Evolutionary conservation across 2,888 invertebrate genomes (phyloP).

Genomic region (Bembecia ichneumoniformis): DNA sequence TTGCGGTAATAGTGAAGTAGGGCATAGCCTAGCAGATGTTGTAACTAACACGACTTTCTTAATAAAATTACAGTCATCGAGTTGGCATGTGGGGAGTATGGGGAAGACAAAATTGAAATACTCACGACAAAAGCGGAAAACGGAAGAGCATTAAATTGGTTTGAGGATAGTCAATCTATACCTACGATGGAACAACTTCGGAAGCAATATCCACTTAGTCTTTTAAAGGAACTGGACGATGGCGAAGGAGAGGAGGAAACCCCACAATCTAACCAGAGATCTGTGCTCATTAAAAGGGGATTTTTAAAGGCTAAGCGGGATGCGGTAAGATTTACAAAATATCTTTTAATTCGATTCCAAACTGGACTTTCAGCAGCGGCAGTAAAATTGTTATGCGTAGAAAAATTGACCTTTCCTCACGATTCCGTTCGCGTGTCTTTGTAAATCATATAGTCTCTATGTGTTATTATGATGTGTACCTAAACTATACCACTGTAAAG

Average conservation of each 20-base stretch:
- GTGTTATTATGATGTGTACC: too few relatives aligned
- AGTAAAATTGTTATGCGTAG: too few relatives aligned
- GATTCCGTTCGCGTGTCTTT: too few relatives aligned
- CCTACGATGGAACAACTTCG: constrained; percentile 72
- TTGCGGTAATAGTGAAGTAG: too few relatives aligned
- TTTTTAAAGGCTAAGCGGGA: constrained; percentile 82
- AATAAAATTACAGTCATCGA: constrained; percentile 83
- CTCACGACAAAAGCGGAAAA: constrained; percentile 79
- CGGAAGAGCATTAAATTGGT: constrained; percentile 79
- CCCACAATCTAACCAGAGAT: constrained; percentile 78
- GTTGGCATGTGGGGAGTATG: constrained; percentile 92
- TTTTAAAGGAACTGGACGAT: constrained; percentile 47
- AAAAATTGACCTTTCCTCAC: too few relatives aligned
- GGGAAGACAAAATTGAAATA: constrained; percentile 79
- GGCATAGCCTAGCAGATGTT: too few relatives aligned
- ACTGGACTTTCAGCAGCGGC: too few relatives aligned
- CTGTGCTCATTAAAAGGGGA: constrained; percentile 79
- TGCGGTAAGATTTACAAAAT: constrained; percentile 55
- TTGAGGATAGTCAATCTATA: constrained; percentile 72
- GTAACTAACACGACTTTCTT: too few relatives aligned
- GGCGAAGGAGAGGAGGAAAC: constrained; percentile 76
- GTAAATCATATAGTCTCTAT: too few relatives aligned
- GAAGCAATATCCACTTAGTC: constrained; percentile 67
- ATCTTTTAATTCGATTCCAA: too few relatives aligned
- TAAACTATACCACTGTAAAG: too few relatives aligned